These are phyloP conservation scores for Myotis pilosus DNA, from an alignment of 2,797 vertebrate genomes.

Conservation along the genomic window DNA sequence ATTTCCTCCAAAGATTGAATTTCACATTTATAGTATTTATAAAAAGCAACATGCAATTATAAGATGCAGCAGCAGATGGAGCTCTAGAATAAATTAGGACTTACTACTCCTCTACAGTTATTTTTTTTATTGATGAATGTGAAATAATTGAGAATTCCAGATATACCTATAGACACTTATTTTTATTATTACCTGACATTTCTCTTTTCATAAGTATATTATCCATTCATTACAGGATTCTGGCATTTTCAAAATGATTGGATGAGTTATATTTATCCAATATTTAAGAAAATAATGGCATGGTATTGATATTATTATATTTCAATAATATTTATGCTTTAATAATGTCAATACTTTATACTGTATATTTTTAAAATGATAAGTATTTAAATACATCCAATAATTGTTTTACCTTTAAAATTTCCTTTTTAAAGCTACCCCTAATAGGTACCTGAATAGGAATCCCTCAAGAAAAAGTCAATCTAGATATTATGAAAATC, in stretches of 20 bases:
- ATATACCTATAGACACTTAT: not conserved
- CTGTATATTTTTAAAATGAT: not conserved
- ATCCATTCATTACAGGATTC: not conserved
- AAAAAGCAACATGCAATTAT: slow-evolving; percentile 20
- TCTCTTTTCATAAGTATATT: not conserved
- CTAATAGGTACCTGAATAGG: not conserved
- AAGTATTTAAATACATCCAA: not conserved
- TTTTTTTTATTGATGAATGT: not conserved
- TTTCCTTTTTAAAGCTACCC: not conserved
- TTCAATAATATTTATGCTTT: not conserved
- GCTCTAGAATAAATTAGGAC: not conserved
- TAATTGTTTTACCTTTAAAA: not conserved
- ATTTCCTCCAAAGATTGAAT: not conserved
- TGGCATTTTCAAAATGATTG: not conserved
- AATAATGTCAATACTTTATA: not conserved
- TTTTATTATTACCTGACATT: not conserved
- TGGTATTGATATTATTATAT: not conserved
- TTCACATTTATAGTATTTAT: not conserved
- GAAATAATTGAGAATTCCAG: not conserved
- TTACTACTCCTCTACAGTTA: not conserved
- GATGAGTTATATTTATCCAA: not conserved
- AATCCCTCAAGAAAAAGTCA: not conserved
- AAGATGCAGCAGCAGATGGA: slow-evolving; percentile 42
- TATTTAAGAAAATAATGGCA: not conserved
- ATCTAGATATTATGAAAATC: not conserved